Conservation (phyloP, 1,140 invertebrate genomes). For the Bombus terrestris region DNA sequence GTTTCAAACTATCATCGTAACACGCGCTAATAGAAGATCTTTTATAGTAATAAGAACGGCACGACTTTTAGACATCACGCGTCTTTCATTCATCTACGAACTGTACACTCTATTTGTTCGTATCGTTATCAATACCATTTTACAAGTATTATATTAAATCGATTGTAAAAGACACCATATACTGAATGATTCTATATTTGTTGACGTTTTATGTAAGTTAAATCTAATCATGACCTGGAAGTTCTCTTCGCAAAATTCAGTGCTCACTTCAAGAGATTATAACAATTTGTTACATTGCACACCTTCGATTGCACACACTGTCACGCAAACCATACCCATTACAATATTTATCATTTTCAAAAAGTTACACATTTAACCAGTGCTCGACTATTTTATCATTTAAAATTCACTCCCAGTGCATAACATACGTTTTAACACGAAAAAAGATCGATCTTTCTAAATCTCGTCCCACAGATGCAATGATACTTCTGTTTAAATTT, state of each 20-base stretch:
- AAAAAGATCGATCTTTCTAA: constrained; percentile 12
- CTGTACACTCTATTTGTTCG: not conserved
- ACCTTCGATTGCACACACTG: constrained; percentile 48
- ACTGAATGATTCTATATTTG: not conserved
- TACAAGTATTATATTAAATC: not conserved
- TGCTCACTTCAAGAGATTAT: not conserved
- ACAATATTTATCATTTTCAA: constrained; percentile 53
- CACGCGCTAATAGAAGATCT: constrained; percentile 3
- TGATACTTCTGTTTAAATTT: not conserved
- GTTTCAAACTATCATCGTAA: constrained; percentile 29
- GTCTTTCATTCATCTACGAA: constrained; percentile 32
- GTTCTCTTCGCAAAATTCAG: constrained; percentile 21
- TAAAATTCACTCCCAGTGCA: constrained; percentile 39
- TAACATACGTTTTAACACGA: constrained; percentile 26
- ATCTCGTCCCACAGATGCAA: not conserved
- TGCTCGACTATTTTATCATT: constrained; percentile 22
- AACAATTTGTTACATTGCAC: constrained; percentile 22
- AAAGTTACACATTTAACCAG: constrained; percentile 30
- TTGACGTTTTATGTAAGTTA: not conserved
- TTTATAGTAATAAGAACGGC: constrained; percentile 1
- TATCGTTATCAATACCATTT: too few species aligned
- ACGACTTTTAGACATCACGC: constrained; percentile 12
- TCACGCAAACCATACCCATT: constrained; percentile 63
- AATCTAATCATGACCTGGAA: not conserved
- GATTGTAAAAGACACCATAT: not conserved